phyloP scores from a whole-genome alignment of 2,888 invertebrate species.

The Erebia ligea region DNA sequence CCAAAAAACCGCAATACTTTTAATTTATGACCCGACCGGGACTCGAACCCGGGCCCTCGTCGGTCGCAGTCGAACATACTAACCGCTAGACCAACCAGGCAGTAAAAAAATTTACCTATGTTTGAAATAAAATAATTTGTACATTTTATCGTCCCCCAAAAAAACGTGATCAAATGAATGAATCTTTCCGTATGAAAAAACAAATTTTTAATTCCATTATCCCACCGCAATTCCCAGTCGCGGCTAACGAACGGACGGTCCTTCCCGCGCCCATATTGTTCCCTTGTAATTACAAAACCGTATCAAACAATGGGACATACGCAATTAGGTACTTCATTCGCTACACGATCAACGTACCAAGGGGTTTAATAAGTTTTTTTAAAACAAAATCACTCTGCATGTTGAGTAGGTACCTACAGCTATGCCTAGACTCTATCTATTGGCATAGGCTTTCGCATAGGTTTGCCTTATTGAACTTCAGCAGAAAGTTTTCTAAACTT shows the following conservation, averaged over 20 bases:
- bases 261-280: constrained; percentile 5
- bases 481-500: too few species aligned
- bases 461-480: too few species aligned
- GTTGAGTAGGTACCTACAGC: too few species aligned
- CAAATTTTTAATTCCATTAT: constrained; percentile 17
- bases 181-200: constrained; percentile 17
- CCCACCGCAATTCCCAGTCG: constrained; percentile 7
- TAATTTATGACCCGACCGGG: too few species aligned
- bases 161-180: constrained; percentile 5
- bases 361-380: not conserved
- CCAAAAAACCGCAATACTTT: too few species aligned
- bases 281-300: constrained; percentile 21
- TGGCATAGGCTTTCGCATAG: too few species aligned
- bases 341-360: not conserved
- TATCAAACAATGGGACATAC: constrained; percentile 20
- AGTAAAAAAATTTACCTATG: not conserved
- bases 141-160: not conserved
- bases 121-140: too few species aligned
- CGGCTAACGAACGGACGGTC: constrained; percentile 12
- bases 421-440: too few species aligned
- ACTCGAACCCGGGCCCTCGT: too few species aligned
- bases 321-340: constrained; percentile 14
- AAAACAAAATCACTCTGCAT: not conserved
- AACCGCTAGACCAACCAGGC: too few species aligned
- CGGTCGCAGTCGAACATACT: too few species aligned